phyloP scores from a whole-genome alignment of 2,797 vertebrate genomes.

The Falco peregrinus region DNA sequence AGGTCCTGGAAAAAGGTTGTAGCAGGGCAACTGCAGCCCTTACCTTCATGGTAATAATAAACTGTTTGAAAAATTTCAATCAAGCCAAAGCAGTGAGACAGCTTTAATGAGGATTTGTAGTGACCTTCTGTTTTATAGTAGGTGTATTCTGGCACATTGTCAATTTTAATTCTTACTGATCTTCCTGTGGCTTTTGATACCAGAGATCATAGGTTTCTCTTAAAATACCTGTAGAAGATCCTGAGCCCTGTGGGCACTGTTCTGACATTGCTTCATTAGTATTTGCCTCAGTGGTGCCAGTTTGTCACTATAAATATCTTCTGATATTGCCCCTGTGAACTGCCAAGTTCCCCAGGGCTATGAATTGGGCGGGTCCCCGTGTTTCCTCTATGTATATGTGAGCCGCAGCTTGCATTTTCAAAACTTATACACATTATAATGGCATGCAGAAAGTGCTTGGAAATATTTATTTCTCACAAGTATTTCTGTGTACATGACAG shows the following conservation, averaged over 20 bases:
- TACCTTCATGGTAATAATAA: slow-evolving; percentile 65
- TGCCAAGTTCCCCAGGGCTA: slow-evolving; percentile 51
- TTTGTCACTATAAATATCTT: slow-evolving; percentile 65
- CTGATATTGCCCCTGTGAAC: slow-evolving; percentile 60
- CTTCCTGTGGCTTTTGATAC: slow-evolving; percentile 72
- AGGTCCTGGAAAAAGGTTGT: slow-evolving; percentile 64
- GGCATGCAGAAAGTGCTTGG: background rate
- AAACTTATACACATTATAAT: background rate
- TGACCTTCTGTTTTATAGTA: slow-evolving; percentile 75
- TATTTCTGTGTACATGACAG: background rate
- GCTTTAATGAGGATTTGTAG: slow-evolving; percentile 77
- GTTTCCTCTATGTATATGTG: background rate
- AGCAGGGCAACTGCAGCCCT: slow-evolving; percentile 67
- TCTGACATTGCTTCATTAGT: slow-evolving; percentile 65
- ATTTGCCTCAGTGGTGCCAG: slow-evolving; percentile 60
- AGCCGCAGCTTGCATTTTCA: background rate
- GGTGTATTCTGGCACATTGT: slow-evolving; percentile 69
- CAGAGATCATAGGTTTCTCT: slow-evolving; percentile 67
- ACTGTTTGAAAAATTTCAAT: slow-evolving; percentile 69
- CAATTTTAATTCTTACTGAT: slow-evolving; percentile 76
- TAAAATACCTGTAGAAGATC: slow-evolving; percentile 60
- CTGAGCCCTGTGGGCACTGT: slow-evolving; percentile 30
- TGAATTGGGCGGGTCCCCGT: slow-evolving; percentile 47
- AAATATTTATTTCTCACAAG: background rate
- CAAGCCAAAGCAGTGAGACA: slow-evolving; percentile 60